These are phyloP conservation scores for Caenorhabditis sp. DNA, from an alignment of 2,888 invertebrate genomes.

Conservation along the genomic window DNA sequence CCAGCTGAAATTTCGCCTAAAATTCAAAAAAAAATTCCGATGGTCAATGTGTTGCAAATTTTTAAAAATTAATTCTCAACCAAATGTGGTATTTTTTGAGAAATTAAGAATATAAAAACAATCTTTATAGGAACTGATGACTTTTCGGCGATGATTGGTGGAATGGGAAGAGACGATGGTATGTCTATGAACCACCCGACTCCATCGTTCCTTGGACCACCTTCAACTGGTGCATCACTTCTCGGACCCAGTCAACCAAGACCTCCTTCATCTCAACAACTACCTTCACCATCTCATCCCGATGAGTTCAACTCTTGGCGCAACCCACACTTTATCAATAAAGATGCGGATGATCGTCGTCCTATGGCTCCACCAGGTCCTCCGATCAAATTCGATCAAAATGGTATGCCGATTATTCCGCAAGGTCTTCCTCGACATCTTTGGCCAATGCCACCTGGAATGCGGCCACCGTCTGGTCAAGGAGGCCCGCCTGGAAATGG, in stretches of 20 bases:
- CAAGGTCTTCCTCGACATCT: conserved; percentile 10
- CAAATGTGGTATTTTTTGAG: too few species aligned
- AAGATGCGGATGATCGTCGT: background rate
- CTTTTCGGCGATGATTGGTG: conserved; percentile 30
- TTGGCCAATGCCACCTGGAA: conserved; percentile 17
- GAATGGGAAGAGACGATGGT: conserved; percentile 35
- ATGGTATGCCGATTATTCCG: conserved; percentile 9
- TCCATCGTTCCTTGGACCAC: conserved; percentile 30
- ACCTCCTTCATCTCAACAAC: conserved; percentile 11
- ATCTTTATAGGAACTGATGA: conserved; percentile 38
- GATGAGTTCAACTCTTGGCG: background rate
- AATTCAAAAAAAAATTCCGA: too few species aligned
- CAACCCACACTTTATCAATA: background rate
- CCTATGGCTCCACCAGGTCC: background rate
- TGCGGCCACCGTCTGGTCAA: background rate
- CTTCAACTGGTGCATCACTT: conserved; percentile 30
- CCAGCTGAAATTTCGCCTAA: too few species aligned
- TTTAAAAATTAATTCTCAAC: too few species aligned
- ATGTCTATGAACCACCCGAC: conserved; percentile 6
- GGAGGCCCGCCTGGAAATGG: background rate
- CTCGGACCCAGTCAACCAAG: conserved; percentile 30
- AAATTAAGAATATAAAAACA: too few species aligned
- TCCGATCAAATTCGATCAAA: conserved; percentile 4
- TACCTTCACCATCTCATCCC: conserved; percentile 5
- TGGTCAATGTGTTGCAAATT: too few species aligned